phyloP scores from a whole-genome alignment of 2,888 invertebrate genomes.

The Teleogryllus oceanicus region DNA sequence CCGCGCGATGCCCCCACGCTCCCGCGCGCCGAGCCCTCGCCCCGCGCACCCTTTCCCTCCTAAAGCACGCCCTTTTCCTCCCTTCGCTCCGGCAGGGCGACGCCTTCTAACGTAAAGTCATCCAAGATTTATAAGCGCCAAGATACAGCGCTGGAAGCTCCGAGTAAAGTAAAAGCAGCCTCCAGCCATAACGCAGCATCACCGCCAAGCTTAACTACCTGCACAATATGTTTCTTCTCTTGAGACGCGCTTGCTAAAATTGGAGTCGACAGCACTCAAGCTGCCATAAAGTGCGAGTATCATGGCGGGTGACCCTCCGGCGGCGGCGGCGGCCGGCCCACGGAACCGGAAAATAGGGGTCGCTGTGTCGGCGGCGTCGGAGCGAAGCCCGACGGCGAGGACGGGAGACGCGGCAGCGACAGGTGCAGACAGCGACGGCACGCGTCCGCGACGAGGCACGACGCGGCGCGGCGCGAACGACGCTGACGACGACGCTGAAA shows the following conservation, averaged over 20 bases:
- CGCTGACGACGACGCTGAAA: no score
- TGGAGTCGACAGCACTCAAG: conserved; percentile 9
- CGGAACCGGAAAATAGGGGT: conserved; percentile 1
- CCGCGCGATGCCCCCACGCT: not conserved
- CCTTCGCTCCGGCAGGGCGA: not conserved
- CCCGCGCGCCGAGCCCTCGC: no score
- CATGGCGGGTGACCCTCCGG: not conserved
- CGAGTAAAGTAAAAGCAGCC: conserved; percentile 9
- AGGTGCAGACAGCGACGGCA: no score
- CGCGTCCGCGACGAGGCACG: no score
- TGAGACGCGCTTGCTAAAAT: conserved; percentile 1
- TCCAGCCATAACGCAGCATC: conserved; percentile 18
- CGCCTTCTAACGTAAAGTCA: not conserved
- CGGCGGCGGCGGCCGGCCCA: not conserved
- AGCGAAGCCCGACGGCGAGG: no score
- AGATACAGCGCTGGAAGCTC: no score
- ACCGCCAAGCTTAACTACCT: conserved; percentile 7
- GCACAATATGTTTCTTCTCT: conserved; percentile 9
- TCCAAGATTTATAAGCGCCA: not conserved
- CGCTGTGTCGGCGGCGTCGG: not conserved
- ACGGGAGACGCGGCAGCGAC: no score
- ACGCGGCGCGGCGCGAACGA: no score
- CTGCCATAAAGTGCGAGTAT: conserved; percentile 1
- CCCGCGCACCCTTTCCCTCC: no score
- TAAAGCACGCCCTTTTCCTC: no score